Percentiles rank a stretch among this genome's conserved stretches.
Evolutionary conservation across 1,140 invertebrate species (phyloP).

Genomic region (Asobara japonica): DNA sequence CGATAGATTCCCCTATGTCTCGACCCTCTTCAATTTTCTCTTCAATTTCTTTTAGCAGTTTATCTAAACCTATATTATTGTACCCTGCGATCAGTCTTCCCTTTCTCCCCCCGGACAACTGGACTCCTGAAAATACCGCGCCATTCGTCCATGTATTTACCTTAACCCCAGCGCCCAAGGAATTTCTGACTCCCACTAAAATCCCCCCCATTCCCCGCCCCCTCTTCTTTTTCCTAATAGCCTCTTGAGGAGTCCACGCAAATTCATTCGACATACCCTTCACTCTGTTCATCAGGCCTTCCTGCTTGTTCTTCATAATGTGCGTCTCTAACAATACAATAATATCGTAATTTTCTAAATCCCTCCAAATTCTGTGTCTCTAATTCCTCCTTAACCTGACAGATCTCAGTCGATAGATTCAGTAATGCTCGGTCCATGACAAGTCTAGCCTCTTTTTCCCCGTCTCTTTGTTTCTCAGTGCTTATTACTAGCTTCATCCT

Average conservation of each 20-base stretch:
- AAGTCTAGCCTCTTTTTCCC: too few relatives aligned
- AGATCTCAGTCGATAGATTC: not conserved
- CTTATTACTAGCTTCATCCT: too few relatives aligned
- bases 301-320: not conserved
- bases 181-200: not conserved
- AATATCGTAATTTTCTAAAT: not conserved
- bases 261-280: not conserved
- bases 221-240: not conserved
- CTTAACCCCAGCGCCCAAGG: not conserved
- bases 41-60: too few relatives aligned
- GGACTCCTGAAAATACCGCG: not conserved
- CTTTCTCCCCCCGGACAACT: not conserved
- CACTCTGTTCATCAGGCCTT: not conserved
- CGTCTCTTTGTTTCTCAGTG: too few relatives aligned
- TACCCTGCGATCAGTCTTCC: not conserved
- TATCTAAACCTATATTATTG: too few relatives aligned
- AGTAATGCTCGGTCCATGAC: not conserved
- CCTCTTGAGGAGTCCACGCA: not conserved
- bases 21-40: too few relatives aligned
- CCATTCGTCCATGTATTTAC: not conserved
- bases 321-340: not conserved
- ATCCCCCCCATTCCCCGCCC: not conserved
- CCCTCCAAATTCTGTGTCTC: not conserved
- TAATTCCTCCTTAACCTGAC: not conserved
- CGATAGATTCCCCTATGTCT: too few relatives aligned